Percentiles rank a stretch among this genome's conserved stretches.
Evolutionary conservation across 2,113 vertebrate genomes (phyloP).

Genomic region (Miniopterus natalensis): DNA sequence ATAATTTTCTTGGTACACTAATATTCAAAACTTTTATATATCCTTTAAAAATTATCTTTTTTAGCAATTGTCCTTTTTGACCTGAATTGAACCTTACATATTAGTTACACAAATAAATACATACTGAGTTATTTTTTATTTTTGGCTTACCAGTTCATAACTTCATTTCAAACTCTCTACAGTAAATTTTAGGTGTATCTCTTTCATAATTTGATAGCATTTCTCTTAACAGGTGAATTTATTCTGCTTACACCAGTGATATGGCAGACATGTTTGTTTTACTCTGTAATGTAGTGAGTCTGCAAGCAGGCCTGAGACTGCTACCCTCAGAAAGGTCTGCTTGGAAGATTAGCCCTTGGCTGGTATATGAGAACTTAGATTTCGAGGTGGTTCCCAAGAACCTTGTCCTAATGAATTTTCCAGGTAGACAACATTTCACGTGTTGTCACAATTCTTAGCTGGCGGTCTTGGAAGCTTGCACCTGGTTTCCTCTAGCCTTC

Average conservation of each 20-base stretch:
- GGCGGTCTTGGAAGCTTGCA: neutral
- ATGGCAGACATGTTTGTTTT: neutral
- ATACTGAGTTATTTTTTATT: neutral
- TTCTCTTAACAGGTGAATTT: neutral
- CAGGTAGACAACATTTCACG: neutral
- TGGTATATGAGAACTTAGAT: neutral
- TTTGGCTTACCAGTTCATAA: neutral
- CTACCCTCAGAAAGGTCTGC: neutral
- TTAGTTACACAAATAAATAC: neutral
- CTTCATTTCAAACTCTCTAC: neutral
- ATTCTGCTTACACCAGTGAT: neutral
- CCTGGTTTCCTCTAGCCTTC: neutral
- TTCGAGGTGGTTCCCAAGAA: neutral
- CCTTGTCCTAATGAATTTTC: neutral
- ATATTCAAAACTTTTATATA: neutral
- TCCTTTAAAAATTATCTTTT: neutral
- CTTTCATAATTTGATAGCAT: neutral
- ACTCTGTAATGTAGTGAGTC: neutral
- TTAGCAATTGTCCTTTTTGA: constrained; percentile 7
- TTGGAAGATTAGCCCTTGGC: neutral
- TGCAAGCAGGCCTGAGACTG: neutral
- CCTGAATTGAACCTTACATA: neutral
- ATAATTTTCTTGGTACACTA: neutral
- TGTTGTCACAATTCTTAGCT: neutral
- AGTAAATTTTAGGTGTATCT: neutral